These are phyloP conservation scores for Dilophus febrilis DNA, from an alignment of 2,888 invertebrate species.

Conservation along the genomic window DNA sequence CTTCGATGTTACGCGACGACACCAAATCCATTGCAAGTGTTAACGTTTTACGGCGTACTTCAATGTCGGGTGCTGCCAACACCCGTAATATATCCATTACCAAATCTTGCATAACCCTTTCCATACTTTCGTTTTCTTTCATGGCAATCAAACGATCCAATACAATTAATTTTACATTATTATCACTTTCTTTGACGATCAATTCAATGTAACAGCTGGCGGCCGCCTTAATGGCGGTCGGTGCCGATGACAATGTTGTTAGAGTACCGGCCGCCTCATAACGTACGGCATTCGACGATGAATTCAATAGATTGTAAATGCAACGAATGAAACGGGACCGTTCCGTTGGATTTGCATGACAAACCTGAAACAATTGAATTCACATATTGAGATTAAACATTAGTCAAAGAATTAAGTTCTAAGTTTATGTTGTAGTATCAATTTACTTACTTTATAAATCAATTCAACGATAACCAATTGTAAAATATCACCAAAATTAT, in stretches of 20 bases:
- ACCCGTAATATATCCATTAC: slow-evolving; percentile 97
- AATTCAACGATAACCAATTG: slow-evolving; percentile 97
- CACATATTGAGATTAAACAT: too few species aligned
- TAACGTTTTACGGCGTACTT: slow-evolving; percentile 78
- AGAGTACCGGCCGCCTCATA: slow-evolving; percentile 98
- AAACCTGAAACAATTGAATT: too few species aligned
- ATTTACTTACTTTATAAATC: slow-evolving; percentile 85
- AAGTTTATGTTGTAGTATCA: too few species aligned
- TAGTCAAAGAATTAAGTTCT: too few species aligned
- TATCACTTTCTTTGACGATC: slow-evolving; percentile 98
- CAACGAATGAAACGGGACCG: slow-evolving; percentile 94
- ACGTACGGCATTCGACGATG: slow-evolving; percentile 86
- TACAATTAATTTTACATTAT: slow-evolving; percentile 98
- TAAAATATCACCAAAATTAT: slow-evolving; percentile 88
- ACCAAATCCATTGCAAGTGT: slow-evolving; percentile 79
- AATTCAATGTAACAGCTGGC: slow-evolving; percentile 97
- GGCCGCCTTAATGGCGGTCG: slow-evolving; percentile 94
- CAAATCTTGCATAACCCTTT: slow-evolving; percentile 69
- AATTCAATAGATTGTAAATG: slow-evolving; percentile 93
- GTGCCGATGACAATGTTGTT: slow-evolving; percentile 91
- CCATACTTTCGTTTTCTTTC: slow-evolving; percentile 65
- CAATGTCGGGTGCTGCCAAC: slow-evolving; percentile 79
- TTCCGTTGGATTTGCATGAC: slow-evolving; percentile 90
- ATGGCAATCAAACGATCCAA: slow-evolving; percentile 82
- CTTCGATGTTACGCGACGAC: slow-evolving; percentile 81